Conservation (phyloP, 2,888 invertebrate species). For the Hirtodrosophila trivittata region DNA sequence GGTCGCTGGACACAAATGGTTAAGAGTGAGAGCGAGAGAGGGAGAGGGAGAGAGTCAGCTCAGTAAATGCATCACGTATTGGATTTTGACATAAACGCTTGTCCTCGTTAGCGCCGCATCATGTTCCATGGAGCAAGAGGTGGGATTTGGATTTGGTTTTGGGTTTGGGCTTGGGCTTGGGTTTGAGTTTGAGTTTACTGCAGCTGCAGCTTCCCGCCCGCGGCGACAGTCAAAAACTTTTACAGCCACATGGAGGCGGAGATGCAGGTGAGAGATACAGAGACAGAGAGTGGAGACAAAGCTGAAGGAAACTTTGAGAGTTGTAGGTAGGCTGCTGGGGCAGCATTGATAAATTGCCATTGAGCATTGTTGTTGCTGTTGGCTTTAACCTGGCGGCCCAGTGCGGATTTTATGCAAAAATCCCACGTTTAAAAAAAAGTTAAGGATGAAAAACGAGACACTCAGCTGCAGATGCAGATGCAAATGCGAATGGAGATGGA, state of each 20-base stretch:
- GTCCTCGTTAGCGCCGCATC: constrained; percentile 80
- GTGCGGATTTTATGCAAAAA: constrained; percentile 71
- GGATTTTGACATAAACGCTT: constrained; percentile 81
- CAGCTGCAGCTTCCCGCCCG: constrained; percentile 54
- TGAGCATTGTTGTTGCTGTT: constrained; percentile 15
- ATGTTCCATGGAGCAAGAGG: constrained; percentile 59
- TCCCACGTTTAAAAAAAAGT: constrained; percentile 30
- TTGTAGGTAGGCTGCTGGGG: constrained; percentile 56
- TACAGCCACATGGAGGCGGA: constrained; percentile 39
- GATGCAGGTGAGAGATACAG: too few relatives aligned
- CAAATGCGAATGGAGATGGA: too few relatives aligned
- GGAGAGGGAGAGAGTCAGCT: constrained; percentile 21
- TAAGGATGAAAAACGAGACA: too few relatives aligned
- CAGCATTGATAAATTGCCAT: constrained; percentile 74
- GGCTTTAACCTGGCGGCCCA: constrained; percentile 53
- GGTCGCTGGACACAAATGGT: neutral
- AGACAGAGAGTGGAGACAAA: too few relatives aligned
- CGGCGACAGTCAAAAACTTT: constrained; percentile 67
- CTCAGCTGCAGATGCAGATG: too few relatives aligned
- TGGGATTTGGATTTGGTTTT: constrained; percentile 37
- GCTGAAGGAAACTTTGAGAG: constrained; percentile 36
- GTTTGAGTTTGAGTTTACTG: constrained; percentile 16
- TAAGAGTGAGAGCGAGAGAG: neutral
- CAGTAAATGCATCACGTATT: constrained; percentile 79
- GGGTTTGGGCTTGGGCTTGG: constrained; percentile 2